Conservation (phyloP, 2,888 invertebrate genomes). For the Limnephilus lunatus region DNA sequence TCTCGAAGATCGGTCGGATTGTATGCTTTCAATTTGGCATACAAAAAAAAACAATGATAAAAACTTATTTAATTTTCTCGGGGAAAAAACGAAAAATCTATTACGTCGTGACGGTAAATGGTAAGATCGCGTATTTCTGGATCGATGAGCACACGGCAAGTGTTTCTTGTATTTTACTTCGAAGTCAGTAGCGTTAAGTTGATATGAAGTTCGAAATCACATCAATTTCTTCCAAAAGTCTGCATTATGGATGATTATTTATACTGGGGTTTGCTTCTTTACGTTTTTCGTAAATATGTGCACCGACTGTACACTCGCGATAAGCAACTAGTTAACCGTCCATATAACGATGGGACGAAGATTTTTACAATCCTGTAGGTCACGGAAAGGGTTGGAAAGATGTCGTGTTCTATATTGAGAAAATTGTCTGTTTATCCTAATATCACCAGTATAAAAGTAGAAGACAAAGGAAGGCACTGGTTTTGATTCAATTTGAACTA, state of each 20-base stretch:
- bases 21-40: constrained; percentile 34
- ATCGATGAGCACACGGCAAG: neutral
- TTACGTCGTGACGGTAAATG: neutral
- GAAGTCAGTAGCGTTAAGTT: neutral
- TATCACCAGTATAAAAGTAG: neutral
- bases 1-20: constrained; percentile 34
- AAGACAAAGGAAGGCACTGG: neutral
- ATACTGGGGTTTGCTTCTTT: no score
- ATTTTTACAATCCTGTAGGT: neutral
- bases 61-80: constrained; percentile 12
- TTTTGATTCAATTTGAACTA: neutral
- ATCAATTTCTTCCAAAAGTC: no score
- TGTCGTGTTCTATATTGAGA: neutral
- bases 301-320: no score
- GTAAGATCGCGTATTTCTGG: neutral
- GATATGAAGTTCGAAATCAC: no score
- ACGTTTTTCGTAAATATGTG: no score
- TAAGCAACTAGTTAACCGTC: neutral
- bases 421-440: neutral
- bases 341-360: neutral
- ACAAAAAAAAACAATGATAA: constrained; percentile 23
- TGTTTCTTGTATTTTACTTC: neutral
- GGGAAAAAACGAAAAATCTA: neutral
- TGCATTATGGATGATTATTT: neutral
- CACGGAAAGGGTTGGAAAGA: neutral